Evolutionary conservation across 2,888 invertebrate genomes (phyloP).

Genomic region (Dolichomitus sp.): DNA sequence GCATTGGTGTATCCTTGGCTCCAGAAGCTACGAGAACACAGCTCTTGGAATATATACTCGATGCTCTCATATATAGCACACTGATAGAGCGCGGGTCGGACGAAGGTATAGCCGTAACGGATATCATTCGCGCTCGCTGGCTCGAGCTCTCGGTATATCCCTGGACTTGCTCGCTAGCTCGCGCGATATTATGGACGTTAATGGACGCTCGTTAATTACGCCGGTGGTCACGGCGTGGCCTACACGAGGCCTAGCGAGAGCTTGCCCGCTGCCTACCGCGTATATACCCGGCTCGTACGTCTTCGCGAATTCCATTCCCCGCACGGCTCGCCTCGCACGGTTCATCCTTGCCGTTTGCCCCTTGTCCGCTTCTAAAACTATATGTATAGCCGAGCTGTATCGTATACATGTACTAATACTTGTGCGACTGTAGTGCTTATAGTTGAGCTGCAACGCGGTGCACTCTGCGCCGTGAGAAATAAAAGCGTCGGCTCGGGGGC

Average conservation of each 20-base stretch:
- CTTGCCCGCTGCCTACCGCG: slow-evolving; percentile 64
- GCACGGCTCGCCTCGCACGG: slow-evolving; percentile 52
- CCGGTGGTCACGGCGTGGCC: slow-evolving; percentile 69
- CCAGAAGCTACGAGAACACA: slow-evolving; percentile 5
- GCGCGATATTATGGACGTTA: slow-evolving; percentile 72
- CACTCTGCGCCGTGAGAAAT: slow-evolving; percentile 70
- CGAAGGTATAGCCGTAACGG: slow-evolving; percentile 67
- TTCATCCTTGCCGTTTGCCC: slow-evolving; percentile 58
- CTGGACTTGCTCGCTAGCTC: slow-evolving; percentile 57
- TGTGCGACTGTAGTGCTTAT: slow-evolving; percentile 27
- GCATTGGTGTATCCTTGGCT: not conserved
- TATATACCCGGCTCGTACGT: slow-evolving; percentile 62
- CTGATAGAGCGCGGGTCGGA: slow-evolving; percentile 30
- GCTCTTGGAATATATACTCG: not conserved
- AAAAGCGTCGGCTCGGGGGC: slow-evolving; percentile 63
- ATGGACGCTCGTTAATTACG: slow-evolving; percentile 73
- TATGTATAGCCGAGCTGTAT: slow-evolving; percentile 30
- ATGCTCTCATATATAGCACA: slow-evolving; percentile 11
- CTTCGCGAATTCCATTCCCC: slow-evolving; percentile 66
- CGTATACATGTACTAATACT: slow-evolving; percentile 50
- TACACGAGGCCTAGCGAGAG: slow-evolving; percentile 61
- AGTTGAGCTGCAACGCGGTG: slow-evolving; percentile 30
- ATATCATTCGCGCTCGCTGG: slow-evolving; percentile 69
- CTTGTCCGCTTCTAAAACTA: slow-evolving; percentile 37
- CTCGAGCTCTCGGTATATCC: slow-evolving; percentile 50